Percentiles rank a stretch among this genome's conserved stretches.
phyloP scores from a whole-genome alignment of 1,140 invertebrate species.

The Apis dorsata region DNA sequence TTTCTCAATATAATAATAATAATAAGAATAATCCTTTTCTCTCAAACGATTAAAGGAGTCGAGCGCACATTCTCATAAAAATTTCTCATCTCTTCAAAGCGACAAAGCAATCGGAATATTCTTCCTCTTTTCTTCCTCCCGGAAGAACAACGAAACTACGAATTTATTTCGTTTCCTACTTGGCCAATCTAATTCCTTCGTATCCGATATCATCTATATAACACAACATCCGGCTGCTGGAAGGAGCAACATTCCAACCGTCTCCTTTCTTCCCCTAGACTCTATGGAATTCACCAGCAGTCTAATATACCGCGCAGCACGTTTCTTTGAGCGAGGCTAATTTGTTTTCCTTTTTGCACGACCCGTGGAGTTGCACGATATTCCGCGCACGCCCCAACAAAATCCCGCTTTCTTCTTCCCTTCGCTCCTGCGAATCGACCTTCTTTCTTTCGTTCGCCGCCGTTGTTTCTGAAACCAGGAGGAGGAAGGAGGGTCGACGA shows the following conservation, averaged over 20 bases:
- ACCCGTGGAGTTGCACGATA: constrained; percentile 25
- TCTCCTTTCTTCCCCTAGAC: not conserved
- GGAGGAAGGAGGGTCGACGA: constrained; percentile 18
- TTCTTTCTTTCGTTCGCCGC: not conserved
- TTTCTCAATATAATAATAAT: no score
- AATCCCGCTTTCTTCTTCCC: constrained; percentile 39
- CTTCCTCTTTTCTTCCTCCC: no score
- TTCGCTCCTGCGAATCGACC: not conserved
- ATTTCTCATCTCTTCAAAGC: not conserved
- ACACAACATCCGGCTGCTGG: constrained; percentile 29
- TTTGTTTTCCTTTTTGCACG: constrained; percentile 49
- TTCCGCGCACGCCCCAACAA: constrained; percentile 35
- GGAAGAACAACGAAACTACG: not conserved
- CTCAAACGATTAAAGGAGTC: not conserved
- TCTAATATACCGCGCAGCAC: constrained; percentile 46
- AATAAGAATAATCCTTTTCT: no score
- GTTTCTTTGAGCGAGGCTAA: constrained; percentile 53
- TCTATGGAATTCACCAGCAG: constrained; percentile 31
- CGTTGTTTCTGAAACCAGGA: constrained; percentile 37
- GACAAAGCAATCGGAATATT: constrained; percentile 2
- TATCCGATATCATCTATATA: constrained; percentile 36
- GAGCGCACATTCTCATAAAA: not conserved
- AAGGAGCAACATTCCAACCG: constrained; percentile 14
- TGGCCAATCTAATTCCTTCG: constrained; percentile 29
- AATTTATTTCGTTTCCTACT: constrained; percentile 25